phyloP scores from a whole-genome alignment of 2,113 vertebrate species.

The Myotis lucifugus region DNA sequence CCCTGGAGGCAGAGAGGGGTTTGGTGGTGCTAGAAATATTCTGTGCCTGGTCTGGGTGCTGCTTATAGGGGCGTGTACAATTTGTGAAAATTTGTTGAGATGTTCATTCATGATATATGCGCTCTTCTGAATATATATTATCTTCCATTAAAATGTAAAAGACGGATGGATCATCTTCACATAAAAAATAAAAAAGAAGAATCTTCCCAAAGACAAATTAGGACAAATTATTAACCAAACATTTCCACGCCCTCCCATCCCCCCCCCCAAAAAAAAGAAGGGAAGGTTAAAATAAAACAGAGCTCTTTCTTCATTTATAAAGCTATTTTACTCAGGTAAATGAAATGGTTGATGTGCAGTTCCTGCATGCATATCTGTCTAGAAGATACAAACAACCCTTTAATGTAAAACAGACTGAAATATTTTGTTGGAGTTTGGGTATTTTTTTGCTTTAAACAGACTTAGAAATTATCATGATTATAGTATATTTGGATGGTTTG shows the following conservation, averaged over 20 bases:
- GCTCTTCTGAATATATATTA: background rate
- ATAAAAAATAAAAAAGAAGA: background rate
- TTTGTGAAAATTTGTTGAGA: background rate
- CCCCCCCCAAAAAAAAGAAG: too few species aligned
- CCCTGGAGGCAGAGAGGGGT: too few species aligned
- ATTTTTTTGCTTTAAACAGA: background rate
- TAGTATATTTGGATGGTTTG: background rate
- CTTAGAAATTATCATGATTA: background rate
- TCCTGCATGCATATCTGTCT: background rate
- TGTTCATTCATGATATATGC: background rate
- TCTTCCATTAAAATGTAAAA: background rate
- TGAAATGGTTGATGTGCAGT: background rate
- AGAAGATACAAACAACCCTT: background rate
- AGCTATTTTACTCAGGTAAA: background rate
- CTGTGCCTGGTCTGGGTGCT: background rate
- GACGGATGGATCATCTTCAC: background rate
- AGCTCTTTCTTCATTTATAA: background rate
- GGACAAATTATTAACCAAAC: background rate
- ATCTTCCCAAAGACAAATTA: background rate
- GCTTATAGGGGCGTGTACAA: accelerated
- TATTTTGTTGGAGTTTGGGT: background rate
- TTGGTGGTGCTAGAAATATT: background rate
- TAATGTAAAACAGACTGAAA: background rate
- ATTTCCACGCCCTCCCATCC: too few species aligned
- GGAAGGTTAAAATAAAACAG: background rate